Evolutionary conservation across 1,140 invertebrate species (phyloP).

Genomic region (Paralvinella palmiformis): DNA sequence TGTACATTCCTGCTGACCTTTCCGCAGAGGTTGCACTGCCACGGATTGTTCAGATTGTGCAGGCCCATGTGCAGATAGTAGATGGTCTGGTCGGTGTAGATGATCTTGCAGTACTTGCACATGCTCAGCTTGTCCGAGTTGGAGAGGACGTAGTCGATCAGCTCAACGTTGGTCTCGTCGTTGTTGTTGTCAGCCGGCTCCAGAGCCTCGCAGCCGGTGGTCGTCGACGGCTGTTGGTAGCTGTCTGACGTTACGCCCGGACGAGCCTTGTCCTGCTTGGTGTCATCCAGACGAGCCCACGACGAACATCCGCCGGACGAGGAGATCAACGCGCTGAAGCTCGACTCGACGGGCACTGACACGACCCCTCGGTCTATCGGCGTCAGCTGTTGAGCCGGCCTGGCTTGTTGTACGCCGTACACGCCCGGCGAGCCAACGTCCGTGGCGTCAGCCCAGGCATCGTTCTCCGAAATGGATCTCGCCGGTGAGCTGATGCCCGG

Average conservation of each 20-base stretch:
- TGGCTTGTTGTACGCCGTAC: background rate
- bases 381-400: background rate
- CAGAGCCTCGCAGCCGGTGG: background rate
- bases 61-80: conserved; percentile 96
- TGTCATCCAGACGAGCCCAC: background rate
- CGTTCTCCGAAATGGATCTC: conserved; percentile 31
- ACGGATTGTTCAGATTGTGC: conserved; percentile 92
- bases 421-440: background rate
- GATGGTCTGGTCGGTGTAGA: conserved; percentile 88
- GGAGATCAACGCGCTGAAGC: background rate
- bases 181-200: background rate
- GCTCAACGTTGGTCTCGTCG: conserved; percentile 2
- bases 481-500: no score
- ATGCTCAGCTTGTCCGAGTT: conserved; percentile 11
- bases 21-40: conserved; percentile 96
- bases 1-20: conserved; percentile 87
- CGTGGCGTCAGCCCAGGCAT: background rate
- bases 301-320: conserved; percentile 1
- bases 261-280: no score
- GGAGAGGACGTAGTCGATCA: conserved; percentile 13
- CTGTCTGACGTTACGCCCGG: no score
- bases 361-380: background rate
- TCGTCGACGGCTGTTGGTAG: no score
- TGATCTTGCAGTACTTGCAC: conserved; percentile 75
- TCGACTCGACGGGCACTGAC: conserved; percentile 13